Evolutionary conservation across 2,797 vertebrate genomes (phyloP).

Genomic region (Cephalopachus bancanus): DNA sequence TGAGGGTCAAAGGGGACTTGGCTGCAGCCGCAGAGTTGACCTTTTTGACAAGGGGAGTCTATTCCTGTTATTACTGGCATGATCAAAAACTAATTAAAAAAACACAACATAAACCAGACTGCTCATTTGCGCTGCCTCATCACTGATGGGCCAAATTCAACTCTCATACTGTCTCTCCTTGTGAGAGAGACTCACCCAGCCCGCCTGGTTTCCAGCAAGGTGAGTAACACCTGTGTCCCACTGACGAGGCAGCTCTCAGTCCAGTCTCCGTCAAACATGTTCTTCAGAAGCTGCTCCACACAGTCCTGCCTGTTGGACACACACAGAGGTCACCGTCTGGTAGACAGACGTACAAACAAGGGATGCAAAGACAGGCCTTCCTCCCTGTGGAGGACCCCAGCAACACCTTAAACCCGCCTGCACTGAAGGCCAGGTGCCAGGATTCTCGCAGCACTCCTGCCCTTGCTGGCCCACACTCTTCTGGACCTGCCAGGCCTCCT

Average conservation of each 20-base stretch:
- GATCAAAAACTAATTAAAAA: background rate
- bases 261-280: conserved; percentile 96
- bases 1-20: background rate
- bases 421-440: background rate
- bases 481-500: background rate
- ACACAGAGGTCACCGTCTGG: background rate
- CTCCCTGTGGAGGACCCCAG: background rate
- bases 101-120: background rate
- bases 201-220: conserved; percentile 96
- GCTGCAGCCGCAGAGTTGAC: no score
- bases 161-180: fast-evolving
- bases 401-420: background rate
- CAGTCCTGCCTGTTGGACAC: conserved; percentile 93
- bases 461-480: background rate
- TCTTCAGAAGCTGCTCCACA: conserved; percentile 95
- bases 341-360: background rate
- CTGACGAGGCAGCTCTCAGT: conserved; percentile 96
- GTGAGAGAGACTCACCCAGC: conserved; percentile 90
- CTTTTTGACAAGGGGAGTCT: background rate
- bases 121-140: background rate
- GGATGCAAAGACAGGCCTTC: background rate
- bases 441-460: background rate
- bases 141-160: background rate
- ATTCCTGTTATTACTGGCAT: background rate
- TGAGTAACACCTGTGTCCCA: conserved; percentile 97